A percentile compares a stretch with the other conserved stretches of the same genome.
phyloP scores from a whole-genome alignment of 2,888 invertebrate genomes.

The Aleiodes leptofemur region DNA sequence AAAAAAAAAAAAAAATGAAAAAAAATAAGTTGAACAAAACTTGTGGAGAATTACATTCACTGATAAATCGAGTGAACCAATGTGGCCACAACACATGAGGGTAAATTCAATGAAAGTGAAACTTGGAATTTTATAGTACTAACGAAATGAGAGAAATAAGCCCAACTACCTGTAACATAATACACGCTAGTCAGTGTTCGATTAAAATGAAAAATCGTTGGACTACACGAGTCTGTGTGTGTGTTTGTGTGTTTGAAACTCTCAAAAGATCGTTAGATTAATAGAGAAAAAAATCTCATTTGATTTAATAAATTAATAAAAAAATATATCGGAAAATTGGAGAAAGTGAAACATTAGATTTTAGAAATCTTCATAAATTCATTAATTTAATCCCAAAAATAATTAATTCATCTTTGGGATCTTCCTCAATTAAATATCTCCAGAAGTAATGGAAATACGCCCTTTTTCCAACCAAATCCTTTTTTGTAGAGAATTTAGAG shows the following conservation, averaged over 20 bases:
- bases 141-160: conserved; percentile 21
- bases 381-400: too few species aligned
- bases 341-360: neutral
- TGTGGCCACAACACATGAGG: neutral
- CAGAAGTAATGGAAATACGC: too few species aligned
- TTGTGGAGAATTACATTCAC: neutral
- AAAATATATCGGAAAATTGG: neutral
- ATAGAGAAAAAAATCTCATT: too few species aligned
- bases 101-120: conserved; percentile 51
- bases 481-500: too few species aligned
- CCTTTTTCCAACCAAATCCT: too few species aligned
- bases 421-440: conserved; percentile 10
- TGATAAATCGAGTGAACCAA: conserved; percentile 6
- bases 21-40: neutral
- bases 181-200: conserved; percentile 3
- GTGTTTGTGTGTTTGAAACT: too few species aligned
- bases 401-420: too few species aligned
- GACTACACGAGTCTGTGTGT: too few species aligned
- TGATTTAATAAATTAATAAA: too few species aligned
- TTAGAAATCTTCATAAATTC: too few species aligned
- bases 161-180: conserved; percentile 19
- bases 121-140: conserved; percentile 46
- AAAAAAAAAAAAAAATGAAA: neutral
- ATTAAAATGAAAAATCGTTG: neutral
- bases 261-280: too few species aligned